A percentile compares a stretch with the other conserved stretches of the same genome.
Conservation (phyloP, 2,113 vertebrate species). For the Halichoeres trimaculatus region DNA sequence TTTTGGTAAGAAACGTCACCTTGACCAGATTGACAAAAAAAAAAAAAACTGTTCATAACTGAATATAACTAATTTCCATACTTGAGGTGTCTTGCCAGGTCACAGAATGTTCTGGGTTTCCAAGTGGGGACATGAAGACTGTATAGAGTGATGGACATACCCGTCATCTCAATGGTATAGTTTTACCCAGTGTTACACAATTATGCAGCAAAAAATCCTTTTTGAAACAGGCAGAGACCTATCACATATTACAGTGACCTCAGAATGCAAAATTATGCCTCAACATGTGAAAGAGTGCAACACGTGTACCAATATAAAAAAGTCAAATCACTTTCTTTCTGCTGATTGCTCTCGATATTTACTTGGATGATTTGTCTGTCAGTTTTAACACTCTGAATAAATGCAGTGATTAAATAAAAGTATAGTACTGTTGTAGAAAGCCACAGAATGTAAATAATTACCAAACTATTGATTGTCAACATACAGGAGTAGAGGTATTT, state of each 20-base stretch:
- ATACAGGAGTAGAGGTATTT: no score
- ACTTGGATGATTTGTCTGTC: no score
- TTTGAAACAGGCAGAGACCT: no score
- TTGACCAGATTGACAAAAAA: background rate
- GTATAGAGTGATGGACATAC: slow-evolving; percentile 22
- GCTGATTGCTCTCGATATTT: no score
- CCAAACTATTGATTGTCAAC: no score
- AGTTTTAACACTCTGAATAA: no score
- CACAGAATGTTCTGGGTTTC: background rate
- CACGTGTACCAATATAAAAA: no score
- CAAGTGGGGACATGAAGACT: background rate
- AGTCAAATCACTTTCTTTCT: background rate
- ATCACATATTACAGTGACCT: no score
- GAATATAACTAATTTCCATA: background rate
- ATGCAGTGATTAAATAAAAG: no score
- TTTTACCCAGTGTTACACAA: background rate
- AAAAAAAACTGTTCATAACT: background rate
- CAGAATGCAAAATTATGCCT: background rate
- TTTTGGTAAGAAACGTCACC: background rate
- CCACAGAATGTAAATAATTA: no score
- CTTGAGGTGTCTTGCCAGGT: background rate
- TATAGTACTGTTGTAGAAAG: no score
- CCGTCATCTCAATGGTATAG: background rate
- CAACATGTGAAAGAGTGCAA: background rate
- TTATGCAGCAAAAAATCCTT: background rate